Base-by-base conservation (phyloP, 2,888 invertebrate genomes). In the Parnassius apollo region DNA sequence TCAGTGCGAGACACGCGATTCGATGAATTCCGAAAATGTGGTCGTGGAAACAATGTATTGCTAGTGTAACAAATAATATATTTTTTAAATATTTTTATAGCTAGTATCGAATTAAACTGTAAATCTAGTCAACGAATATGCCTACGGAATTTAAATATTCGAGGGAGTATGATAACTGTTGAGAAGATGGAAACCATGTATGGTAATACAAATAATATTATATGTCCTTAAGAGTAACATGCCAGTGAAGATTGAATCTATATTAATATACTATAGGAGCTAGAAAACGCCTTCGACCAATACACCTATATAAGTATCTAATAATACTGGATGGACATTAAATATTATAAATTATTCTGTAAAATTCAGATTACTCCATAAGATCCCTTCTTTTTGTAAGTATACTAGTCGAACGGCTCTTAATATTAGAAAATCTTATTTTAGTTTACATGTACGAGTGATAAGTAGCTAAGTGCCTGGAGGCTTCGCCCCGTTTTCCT, bases 261-360 rank as follows among this genome's bases (percentile, higher is more conserved):
- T 80, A 71, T 82, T 82, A 82, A 78, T 68, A 77, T 73, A 73
- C 82, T 83, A 85, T 82, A 86, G 83, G 82, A 86, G 79, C 83
- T 87, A 87, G 76, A 84, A 77, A 82, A 85, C 82, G 82, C 80
- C 75, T 70, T 76, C 70, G 69, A 77, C 80, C 80, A 81, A 84
- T 84, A 87, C 68, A 86, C 80, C 83, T 88, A 88, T 85, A 4
- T 18, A 18, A 18, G 18, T 82, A 82, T 88, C 88, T 90, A 90
- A 89, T 88, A 88, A 91, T 90, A 91, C 88, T 91, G 91, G 90
- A 91, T 89, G 89, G 88, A 90, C 80, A 88, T 86, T 88, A 85
- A 49, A 83, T 87, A 80, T 82, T 85, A 84, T 85, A 85, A 88
- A 85, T 83, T 85, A 85, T 86, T 80, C 86, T 86, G 85, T 86